phyloP scores from a whole-genome alignment of 2,797 vertebrate genomes.

The Zenarchopterus dispar region DNA sequence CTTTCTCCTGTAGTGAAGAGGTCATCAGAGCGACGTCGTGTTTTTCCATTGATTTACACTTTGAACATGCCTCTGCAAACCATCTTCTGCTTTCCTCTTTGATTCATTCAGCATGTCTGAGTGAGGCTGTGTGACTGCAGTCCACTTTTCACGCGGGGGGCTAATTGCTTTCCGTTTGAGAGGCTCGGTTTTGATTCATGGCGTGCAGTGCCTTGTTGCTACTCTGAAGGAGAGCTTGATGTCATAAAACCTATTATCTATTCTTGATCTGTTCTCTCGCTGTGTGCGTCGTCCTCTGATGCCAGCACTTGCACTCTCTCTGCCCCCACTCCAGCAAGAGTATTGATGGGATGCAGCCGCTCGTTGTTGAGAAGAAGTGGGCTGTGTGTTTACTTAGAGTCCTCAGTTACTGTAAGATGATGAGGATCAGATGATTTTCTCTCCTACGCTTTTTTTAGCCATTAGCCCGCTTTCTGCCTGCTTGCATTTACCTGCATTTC shows the following conservation, averaged over 20 bases:
- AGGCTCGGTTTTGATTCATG: slow-evolving; percentile 51
- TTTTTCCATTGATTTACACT: slow-evolving; percentile 6
- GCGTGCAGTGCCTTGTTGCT: slow-evolving; percentile 33
- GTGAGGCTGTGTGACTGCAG: slow-evolving; percentile 39
- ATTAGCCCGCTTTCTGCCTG: slow-evolving; percentile 11
- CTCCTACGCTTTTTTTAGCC: slow-evolving; percentile 28
- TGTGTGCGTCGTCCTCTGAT: slow-evolving; percentile 42
- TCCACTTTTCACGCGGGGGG: slow-evolving; percentile 58
- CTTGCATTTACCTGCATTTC: slow-evolving; percentile 15
- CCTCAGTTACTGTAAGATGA: slow-evolving; percentile 25
- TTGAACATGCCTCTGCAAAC: slow-evolving; percentile 13
- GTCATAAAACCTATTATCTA: slow-evolving; percentile 66
- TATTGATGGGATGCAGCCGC: slow-evolving; percentile 46
- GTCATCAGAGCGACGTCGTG: neutral
- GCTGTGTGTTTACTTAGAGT: slow-evolving; percentile 37
- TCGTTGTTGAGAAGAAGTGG: slow-evolving; percentile 52
- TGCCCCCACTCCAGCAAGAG: slow-evolving; percentile 46
- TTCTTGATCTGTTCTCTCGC: slow-evolving; percentile 46
- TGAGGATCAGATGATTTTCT: slow-evolving; percentile 27
- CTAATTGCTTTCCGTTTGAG: slow-evolving; percentile 62
- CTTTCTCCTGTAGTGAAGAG: neutral
- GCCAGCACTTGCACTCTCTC: slow-evolving; percentile 43
- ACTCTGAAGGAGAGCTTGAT: slow-evolving; percentile 53
- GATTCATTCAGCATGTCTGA: slow-evolving; percentile 20
- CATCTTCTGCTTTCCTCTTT: slow-evolving; percentile 7